Evolutionary conservation across 2,113 vertebrate genomes (phyloP).

Genomic region (Ophthalmolycus amberensis): DNA sequence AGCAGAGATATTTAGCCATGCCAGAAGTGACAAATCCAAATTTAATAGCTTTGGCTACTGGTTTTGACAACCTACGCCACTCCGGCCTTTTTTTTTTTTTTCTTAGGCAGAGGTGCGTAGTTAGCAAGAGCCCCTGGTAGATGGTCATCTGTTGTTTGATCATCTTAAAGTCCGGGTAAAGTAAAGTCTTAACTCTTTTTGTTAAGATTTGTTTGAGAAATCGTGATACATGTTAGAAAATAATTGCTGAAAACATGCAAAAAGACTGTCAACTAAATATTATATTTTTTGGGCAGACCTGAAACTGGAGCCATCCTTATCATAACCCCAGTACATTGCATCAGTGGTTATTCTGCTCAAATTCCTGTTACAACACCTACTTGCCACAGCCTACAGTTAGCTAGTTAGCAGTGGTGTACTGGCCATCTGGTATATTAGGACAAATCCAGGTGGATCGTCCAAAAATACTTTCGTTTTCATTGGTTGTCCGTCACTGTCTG

Average conservation of each 20-base stretch:
- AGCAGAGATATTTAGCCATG: not conserved
- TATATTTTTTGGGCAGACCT: too few species aligned
- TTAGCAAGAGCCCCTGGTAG: not conserved
- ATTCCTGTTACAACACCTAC: too few species aligned
- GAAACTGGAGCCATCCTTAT: too few species aligned
- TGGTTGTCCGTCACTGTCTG: not conserved
- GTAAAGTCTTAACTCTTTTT: not conserved
- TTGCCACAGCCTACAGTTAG: too few species aligned
- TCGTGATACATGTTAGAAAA: not conserved
- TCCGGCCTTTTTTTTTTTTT: not conserved
- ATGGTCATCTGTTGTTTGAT: too few species aligned
- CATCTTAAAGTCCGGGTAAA: not conserved
- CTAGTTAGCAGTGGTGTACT: too few species aligned
- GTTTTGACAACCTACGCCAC: not conserved
- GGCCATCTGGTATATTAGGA: too few species aligned
- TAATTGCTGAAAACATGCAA: not conserved
- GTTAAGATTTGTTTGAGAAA: not conserved
- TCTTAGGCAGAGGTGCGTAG: not conserved
- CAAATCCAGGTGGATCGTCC: not conserved
- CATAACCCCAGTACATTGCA: too few species aligned
- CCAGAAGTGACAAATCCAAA: not conserved
- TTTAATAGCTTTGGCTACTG: not conserved
- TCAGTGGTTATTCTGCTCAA: too few species aligned
- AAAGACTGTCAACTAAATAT: not conserved
- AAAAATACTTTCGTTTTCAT: not conserved